Conservation (phyloP, 2,797 vertebrate species). For the Pangasius djambal region DNA sequence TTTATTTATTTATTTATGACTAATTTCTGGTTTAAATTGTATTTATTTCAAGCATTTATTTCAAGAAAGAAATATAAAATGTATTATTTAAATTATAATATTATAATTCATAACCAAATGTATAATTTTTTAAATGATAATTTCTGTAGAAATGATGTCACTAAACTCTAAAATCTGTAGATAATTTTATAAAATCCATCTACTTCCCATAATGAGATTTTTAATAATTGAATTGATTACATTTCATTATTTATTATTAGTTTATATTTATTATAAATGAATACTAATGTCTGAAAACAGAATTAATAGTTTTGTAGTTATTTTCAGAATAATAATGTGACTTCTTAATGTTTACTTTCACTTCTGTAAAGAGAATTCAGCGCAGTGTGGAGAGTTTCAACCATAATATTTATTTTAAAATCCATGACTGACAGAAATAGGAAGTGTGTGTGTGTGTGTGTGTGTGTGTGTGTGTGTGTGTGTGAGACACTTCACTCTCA, state of each 20-base stretch:
- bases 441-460: not conserved
- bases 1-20: not conserved
- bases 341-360: not conserved
- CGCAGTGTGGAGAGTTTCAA: not conserved
- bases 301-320: not conserved
- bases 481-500: conserved; percentile 48
- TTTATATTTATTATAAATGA: not conserved
- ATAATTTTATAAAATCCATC: not conserved
- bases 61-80: not conserved
- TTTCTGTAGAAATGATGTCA: not conserved
- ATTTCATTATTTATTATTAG: no score
- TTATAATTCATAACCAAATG: not conserved
- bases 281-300: not conserved
- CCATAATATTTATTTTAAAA: not conserved
- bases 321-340: not conserved
- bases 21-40: not conserved
- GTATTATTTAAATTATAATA: not conserved
- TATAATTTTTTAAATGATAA: not conserved
- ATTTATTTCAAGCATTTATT: not conserved
- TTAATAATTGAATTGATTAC: not conserved
- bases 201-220: not conserved
- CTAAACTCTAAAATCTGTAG: not conserved
- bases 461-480: not conserved
- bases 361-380: not conserved
- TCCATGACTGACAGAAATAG: conserved; percentile 3